A percentile compares a stretch with the other conserved stretches of the same genome.
These are phyloP conservation scores for Drosophila quasianomalipes DNA, from an alignment of 2,888 invertebrate genomes.

Conservation along the genomic window DNA sequence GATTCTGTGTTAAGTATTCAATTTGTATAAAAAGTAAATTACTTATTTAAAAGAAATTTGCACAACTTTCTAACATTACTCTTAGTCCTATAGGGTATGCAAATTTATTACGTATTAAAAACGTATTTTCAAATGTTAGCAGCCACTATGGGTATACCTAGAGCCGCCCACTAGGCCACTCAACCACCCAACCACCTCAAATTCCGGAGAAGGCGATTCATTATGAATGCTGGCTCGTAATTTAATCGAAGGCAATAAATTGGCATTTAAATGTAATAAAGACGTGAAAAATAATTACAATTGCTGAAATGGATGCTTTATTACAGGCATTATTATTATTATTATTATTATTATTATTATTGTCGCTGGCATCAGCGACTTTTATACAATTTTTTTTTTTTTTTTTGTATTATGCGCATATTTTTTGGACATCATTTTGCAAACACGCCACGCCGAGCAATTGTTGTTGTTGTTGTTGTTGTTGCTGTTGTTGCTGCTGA, in stretches of 20 bases:
- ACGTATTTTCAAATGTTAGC: slow-evolving; percentile 23
- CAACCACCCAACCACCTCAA: slow-evolving; percentile 1
- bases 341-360: slow-evolving; percentile 11
- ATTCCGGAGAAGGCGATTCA: slow-evolving; percentile 51
- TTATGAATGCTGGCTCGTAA: slow-evolving; percentile 60
- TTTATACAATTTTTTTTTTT: slow-evolving; percentile 48
- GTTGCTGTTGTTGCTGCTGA: slow-evolving; percentile 30
- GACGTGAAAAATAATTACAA: slow-evolving; percentile 77
- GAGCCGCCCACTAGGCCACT: background rate
- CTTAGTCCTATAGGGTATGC: background rate
- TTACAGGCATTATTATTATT: slow-evolving; percentile 52
- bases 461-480: slow-evolving; percentile 16
- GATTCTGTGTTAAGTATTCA: background rate
- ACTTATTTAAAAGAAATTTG: background rate
- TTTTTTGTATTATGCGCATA: slow-evolving; percentile 75
- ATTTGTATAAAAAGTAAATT: background rate
- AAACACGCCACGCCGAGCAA: slow-evolving; percentile 20
- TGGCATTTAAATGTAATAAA: slow-evolving; percentile 82
- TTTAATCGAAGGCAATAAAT: slow-evolving; percentile 80
- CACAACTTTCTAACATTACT: background rate
- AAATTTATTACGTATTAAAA: slow-evolving; percentile 39
- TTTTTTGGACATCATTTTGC: slow-evolving; percentile 65
- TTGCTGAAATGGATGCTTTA: slow-evolving; percentile 57
- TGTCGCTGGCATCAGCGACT: slow-evolving; percentile 38
- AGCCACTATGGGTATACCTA: background rate